Percentiles rank a stretch among this genome's conserved stretches.
These are phyloP conservation scores for Syndactyla subalaris DNA, from an alignment of 2,797 vertebrate genomes.

Conservation along the genomic window DNA sequence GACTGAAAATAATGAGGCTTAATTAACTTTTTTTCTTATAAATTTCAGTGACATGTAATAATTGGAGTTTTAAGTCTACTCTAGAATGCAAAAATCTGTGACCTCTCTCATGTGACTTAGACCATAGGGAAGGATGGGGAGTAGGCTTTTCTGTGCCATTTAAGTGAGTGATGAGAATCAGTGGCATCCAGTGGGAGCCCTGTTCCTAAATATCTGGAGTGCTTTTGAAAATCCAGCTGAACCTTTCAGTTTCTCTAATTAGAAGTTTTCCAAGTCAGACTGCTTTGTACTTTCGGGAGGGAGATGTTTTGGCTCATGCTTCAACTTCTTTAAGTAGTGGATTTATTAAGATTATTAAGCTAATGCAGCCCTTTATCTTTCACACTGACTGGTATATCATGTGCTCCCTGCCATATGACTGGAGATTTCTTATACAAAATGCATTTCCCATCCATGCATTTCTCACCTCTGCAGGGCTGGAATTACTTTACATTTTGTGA, in stretches of 20 bases:
- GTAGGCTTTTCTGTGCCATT: not conserved
- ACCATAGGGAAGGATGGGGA: not conserved
- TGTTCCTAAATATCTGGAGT: not conserved
- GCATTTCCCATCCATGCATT: not conserved
- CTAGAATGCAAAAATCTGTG: not conserved
- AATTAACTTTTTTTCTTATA: not conserved
- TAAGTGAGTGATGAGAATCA: not conserved
- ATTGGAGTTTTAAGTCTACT: not conserved
- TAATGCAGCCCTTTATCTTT: not conserved
- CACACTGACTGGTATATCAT: not conserved
- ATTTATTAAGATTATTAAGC: not conserved
- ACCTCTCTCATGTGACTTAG: not conserved
- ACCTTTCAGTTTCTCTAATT: not conserved
- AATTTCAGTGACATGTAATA: not conserved
- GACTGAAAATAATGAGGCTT: not conserved
- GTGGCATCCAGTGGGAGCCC: not conserved
- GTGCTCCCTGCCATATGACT: not conserved
- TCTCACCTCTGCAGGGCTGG: not conserved
- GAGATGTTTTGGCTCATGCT: not conserved
- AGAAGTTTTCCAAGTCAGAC: not conserved
- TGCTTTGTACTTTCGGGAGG: not conserved
- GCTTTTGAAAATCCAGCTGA: slow-evolving; percentile 15
- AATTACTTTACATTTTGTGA: not conserved
- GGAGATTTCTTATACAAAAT: not conserved
- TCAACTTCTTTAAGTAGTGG: not conserved